Percentiles rank a stretch among this genome's conserved stretches.
phyloP scores from a whole-genome alignment of 2,113 vertebrate species.

The Microcebus jonahi region DNA sequence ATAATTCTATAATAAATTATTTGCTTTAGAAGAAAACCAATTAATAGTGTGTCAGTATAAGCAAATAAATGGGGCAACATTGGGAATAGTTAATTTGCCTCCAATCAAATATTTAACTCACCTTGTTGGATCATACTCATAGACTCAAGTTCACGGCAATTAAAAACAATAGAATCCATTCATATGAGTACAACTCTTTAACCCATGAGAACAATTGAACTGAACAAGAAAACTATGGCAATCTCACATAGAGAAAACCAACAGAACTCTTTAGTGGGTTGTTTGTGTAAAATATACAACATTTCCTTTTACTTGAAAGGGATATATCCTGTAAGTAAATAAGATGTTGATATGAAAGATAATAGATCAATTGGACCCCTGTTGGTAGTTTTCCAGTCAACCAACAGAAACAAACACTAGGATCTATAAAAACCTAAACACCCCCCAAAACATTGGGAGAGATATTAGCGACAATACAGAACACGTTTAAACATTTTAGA shows the following conservation, averaged over 20 bases:
- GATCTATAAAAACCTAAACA: neutral
- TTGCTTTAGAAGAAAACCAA: constrained; percentile 2
- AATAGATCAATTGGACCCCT: neutral
- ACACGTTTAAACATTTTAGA: neutral
- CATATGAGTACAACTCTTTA: neutral
- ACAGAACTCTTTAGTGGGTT: neutral
- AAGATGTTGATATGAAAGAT: neutral
- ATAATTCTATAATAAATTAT: constrained; percentile 28
- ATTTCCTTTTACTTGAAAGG: neutral
- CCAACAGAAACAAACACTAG: neutral
- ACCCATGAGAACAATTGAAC: neutral
- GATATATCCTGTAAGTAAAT: neutral
- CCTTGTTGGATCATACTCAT: neutral
- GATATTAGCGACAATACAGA: neutral
- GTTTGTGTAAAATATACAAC: neutral
- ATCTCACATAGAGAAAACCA: neutral
- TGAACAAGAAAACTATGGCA: neutral
- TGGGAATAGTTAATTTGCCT: constrained; percentile 25
- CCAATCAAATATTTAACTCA: neutral
- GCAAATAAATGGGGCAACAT: neutral
- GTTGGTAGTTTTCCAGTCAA: neutral
- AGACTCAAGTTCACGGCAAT: neutral
- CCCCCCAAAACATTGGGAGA: neutral
- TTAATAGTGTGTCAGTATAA: constrained; percentile 25
- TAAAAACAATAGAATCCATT: neutral